A percentile compares a stretch with the other conserved stretches of the same genome.
Evolutionary conservation across 2,888 invertebrate species (phyloP).

Genomic region (Sialis fuliginosa): DNA sequence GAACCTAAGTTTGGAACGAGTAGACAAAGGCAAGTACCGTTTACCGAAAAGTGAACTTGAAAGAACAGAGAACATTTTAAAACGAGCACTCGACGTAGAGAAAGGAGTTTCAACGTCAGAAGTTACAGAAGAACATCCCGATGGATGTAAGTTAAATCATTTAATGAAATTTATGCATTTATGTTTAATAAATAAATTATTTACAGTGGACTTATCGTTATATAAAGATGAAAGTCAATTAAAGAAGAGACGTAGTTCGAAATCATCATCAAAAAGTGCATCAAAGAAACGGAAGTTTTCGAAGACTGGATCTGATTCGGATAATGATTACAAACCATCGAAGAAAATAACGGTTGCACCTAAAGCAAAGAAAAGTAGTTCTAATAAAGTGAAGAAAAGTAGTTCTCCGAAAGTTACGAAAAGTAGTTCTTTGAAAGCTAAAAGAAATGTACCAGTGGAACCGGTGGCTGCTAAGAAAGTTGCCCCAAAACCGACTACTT

Average conservation of each 20-base stretch:
- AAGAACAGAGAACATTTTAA: constrained; percentile 66
- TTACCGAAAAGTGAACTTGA: constrained; percentile 56
- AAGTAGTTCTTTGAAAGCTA: constrained; percentile 5
- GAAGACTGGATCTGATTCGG: neutral
- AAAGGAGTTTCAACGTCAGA: constrained; percentile 43
- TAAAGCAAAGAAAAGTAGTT: constrained; percentile 16
- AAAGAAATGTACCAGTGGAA: constrained; percentile 10
- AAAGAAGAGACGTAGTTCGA: constrained; percentile 18
- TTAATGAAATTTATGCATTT: constrained; percentile 1
- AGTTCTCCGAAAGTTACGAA: constrained; percentile 9
- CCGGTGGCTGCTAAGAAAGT: constrained; percentile 5
- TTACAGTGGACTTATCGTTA: constrained; percentile 64
- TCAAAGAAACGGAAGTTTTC: constrained; percentile 20
- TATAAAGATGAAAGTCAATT: constrained; percentile 46
- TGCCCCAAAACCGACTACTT: neutral
- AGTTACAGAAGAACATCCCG: constrained; percentile 69
- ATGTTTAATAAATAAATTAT: constrained; percentile 6
- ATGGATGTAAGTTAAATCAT: constrained; percentile 47
- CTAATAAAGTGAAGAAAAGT: constrained; percentile 11
- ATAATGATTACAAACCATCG: no score
- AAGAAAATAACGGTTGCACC: constrained; percentile 6
- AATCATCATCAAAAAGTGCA: constrained; percentile 11
- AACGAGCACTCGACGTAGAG: constrained; percentile 67
- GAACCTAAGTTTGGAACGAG: constrained; percentile 57
- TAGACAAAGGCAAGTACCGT: constrained; percentile 51